Evolutionary conservation across 2,888 invertebrate genomes (phyloP).

Genomic region (Agonopterix arenella): DNA sequence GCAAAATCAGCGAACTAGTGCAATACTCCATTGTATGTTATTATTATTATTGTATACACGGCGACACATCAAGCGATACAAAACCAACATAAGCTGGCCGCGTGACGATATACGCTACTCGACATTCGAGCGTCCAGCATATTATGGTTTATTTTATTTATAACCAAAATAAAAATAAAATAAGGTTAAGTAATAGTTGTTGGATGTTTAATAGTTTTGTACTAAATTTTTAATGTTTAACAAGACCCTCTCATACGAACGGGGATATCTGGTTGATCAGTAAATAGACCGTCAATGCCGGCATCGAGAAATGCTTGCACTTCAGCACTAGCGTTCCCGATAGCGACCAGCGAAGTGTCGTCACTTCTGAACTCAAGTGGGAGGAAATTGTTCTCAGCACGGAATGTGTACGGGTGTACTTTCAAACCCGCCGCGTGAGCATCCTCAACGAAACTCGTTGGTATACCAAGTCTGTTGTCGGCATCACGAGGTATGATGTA

Average conservation of each 20-base stretch:
- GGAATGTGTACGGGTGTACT: slow-evolving; percentile 64
- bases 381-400: slow-evolving; percentile 55
- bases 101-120: no score
- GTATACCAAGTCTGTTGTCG: slow-evolving; percentile 35
- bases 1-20: no score
- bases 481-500: slow-evolving; percentile 55
- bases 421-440: slow-evolving; percentile 52
- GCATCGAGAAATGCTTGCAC: slow-evolving; percentile 46
- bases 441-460: slow-evolving; percentile 49
- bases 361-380: slow-evolving; percentile 46
- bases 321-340: slow-evolving; percentile 49
- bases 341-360: slow-evolving; percentile 22
- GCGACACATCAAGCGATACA: no score
- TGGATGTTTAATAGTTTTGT: no score
- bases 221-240: neutral
- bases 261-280: slow-evolving; percentile 60
- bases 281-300: slow-evolving; percentile 61
- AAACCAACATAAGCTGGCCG: no score
- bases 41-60: no score
- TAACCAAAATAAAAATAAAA: no score
- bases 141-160: no score
- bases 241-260: slow-evolving; percentile 24
- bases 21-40: no score
- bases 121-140: no score
- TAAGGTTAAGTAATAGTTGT: no score